Percentiles rank a stretch among this genome's conserved stretches.
These are phyloP conservation scores for Gobiocypris rarus DNA, from an alignment of 2,113 vertebrate genomes.

Conservation along the genomic window DNA sequence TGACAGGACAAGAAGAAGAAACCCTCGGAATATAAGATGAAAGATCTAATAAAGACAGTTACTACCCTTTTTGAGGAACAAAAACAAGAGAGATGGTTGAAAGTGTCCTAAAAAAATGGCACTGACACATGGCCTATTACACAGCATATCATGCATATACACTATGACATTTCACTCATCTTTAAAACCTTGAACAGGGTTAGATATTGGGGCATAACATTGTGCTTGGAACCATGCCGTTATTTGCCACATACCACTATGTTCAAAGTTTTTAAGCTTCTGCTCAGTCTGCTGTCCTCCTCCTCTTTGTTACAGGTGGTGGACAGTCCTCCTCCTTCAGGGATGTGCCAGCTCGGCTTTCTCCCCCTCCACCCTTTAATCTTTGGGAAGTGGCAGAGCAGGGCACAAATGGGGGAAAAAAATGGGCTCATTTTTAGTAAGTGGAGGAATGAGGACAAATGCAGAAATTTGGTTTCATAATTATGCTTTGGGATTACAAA, in stretches of 20 bases:
- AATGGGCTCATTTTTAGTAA: slow-evolving; percentile 56
- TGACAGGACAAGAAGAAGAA: not conserved
- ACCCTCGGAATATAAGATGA: not conserved
- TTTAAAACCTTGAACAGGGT: slow-evolving; percentile 14
- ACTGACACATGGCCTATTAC: not conserved
- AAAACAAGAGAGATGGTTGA: not conserved
- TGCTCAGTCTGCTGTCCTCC: slow-evolving; percentile 59
- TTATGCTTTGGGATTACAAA: not conserved
- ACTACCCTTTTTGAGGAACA: not conserved
- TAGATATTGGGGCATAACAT: slow-evolving; percentile 40
- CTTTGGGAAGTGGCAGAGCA: slow-evolving; percentile 55
- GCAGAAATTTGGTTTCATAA: slow-evolving; percentile 24
- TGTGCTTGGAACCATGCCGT: slow-evolving; percentile 51
- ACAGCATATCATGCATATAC: slow-evolving; percentile 11
- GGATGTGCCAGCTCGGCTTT: slow-evolving; percentile 54
- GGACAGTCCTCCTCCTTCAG: slow-evolving; percentile 60
- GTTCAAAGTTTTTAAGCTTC: slow-evolving; percentile 59
- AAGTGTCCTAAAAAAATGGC: slow-evolving; percentile 1
- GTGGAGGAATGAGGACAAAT: slow-evolving; percentile 21
- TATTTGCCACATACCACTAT: slow-evolving; percentile 58
- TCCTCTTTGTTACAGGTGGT: slow-evolving; percentile 55
- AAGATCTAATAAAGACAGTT: not conserved
- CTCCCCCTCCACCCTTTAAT: slow-evolving; percentile 61
- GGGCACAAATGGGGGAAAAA: slow-evolving; percentile 51
- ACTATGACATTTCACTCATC: slow-evolving; percentile 24